Base-by-base conservation (phyloP, 2,888 invertebrate genomes). In the Metopia argyrocephala region DNA sequence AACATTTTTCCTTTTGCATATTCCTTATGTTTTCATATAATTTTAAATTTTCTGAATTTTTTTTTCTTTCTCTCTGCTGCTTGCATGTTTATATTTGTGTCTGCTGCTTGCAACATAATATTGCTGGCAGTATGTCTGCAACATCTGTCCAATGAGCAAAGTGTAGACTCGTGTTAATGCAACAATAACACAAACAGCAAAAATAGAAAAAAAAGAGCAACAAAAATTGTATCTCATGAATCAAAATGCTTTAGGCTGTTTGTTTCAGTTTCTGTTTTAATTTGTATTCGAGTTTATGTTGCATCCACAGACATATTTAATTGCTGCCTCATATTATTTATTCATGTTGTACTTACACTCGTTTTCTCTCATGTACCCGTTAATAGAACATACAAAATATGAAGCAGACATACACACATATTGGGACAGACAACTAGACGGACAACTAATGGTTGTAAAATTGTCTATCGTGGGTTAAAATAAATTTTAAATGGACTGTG, bases 61-160 rank as follows among this genome's bases (percentile, higher is more conserved):
- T 28, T 62, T 54, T 9, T 45, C 4, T 38, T 12, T 59, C 28
- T 50, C 28, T 69, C 57, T 79, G 61, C 28, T 18, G 1, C 4
- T 52, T 57, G 0, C 18, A 21, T n/a, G 12, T 25, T 20, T 21
- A 9, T 48, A 25, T 52, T 18, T 20, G 7, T 5, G 7, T 65
- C 21, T 68, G 61, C 25, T 62, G 48, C 61, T 71, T 76, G 69
- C 54, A 76, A 62, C 69, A 64, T 6, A 61, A 62, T 76, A 48
- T 56, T 23, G 69, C 69, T 76, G 66, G 62, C 75, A 79, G 79
- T 79, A 46, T 80, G 76, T 76, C 80, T 68, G 71, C 68, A 64
- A 79, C 79, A 80, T 73, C 68, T 76, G 68, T 73, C 71, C 71
- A 76, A 76, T 61, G 48, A 76, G 71, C 80, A 76, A 76, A 73